Conservation (phyloP, 2,888 invertebrate species). For the Anorthoa munda region DNA sequence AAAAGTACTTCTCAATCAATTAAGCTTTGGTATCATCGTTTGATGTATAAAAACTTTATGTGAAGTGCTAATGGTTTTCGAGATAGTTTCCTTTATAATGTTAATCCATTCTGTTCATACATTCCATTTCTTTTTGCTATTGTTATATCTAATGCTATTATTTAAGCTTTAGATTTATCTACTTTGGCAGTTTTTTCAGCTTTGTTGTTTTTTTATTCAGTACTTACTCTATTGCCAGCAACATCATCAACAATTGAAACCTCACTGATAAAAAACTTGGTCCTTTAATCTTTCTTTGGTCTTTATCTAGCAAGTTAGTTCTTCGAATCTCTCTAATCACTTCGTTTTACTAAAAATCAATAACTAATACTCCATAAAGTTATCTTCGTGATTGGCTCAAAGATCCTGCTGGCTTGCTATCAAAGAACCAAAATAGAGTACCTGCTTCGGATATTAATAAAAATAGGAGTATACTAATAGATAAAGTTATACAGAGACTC, state of each 20-base stretch:
- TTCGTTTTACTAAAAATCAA: slow-evolving; percentile 35
- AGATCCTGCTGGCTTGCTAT: slow-evolving; percentile 59
- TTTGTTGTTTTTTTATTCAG: too few species aligned
- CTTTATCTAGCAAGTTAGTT: not conserved
- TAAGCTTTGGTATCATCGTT: slow-evolving; percentile 5
- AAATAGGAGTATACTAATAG: slow-evolving; percentile 87
- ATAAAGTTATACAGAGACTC: slow-evolving; percentile 85
- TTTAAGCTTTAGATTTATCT: too few species aligned
- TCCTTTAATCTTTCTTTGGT: not conserved
- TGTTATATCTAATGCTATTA: too few species aligned
- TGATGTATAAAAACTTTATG: not conserved
- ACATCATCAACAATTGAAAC: not conserved
- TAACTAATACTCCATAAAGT: slow-evolving; percentile 50
- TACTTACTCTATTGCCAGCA: not conserved
- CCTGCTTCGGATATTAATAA: slow-evolving; percentile 85
- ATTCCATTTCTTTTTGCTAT: too few species aligned
- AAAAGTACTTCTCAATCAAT: slow-evolving; percentile 28
- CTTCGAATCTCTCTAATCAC: not conserved
- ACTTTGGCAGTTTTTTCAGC: too few species aligned
- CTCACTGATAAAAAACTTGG: not conserved
- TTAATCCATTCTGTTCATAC: too few species aligned
- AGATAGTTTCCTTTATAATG: not conserved
- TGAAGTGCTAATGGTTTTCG: not conserved
- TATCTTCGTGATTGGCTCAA: slow-evolving; percentile 56
- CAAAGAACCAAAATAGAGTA: slow-evolving; percentile 79